Conservation (phyloP, 2,797 vertebrate genomes). For the Alca torda region DNA sequence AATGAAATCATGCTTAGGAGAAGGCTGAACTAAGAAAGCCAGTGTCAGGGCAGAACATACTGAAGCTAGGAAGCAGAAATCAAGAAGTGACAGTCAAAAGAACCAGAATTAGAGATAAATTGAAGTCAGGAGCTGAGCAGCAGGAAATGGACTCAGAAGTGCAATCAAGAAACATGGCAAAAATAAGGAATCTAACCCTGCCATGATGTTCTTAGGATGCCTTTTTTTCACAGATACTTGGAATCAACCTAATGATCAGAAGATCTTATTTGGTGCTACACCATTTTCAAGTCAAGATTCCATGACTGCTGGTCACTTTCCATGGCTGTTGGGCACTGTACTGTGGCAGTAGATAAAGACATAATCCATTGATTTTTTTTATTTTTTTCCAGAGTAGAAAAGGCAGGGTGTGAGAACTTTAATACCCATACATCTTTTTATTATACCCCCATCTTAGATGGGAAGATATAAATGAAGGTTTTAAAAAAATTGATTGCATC, state of each 20-base stretch:
- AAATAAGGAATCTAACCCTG: neutral
- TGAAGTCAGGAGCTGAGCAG: neutral
- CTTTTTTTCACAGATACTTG: neutral
- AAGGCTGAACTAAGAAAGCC: neutral
- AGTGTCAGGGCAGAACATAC: neutral
- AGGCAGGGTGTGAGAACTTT: neutral
- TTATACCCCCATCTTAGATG: neutral
- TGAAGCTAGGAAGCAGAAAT: neutral
- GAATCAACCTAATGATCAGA: neutral
- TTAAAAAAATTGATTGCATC: neutral
- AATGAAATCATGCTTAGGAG: neutral
- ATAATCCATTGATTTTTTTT: neutral
- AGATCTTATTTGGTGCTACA: neutral
- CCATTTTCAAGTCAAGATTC: neutral
- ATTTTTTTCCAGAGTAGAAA: neutral
- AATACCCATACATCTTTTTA: neutral
- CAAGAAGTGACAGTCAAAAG: neutral
- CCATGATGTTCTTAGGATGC: neutral
- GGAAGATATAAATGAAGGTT: neutral
- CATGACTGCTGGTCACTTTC: neutral
- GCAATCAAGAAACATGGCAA: neutral
- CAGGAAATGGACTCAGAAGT: neutral
- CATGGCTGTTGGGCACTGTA: neutral
- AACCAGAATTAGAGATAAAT: neutral
- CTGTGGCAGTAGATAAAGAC: neutral